phyloP scores from a whole-genome alignment of 2,113 vertebrate genomes.

The Nerophis ophidion region DNA sequence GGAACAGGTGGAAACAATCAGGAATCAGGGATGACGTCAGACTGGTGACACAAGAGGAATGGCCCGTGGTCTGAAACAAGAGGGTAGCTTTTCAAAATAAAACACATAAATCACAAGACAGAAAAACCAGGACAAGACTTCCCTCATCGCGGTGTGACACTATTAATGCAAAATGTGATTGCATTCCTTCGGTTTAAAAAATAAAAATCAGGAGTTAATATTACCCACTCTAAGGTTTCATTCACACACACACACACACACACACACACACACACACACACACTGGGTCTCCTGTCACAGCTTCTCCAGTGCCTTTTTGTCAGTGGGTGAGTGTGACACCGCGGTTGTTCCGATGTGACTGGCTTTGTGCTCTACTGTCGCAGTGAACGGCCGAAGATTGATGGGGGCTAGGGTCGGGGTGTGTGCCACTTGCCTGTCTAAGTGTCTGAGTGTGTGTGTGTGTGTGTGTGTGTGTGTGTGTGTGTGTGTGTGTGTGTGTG shows the following conservation, averaged over 20 bases:
- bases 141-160: too few species aligned
- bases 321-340: conserved; percentile 51
- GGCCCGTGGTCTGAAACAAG: too few species aligned
- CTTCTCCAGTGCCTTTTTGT: conserved; percentile 62
- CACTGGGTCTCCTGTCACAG: conserved; percentile 42
- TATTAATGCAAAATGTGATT: too few species aligned
- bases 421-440: conserved; percentile 13
- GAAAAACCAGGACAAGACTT: too few species aligned
- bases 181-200: too few species aligned
- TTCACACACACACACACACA: conserved; percentile 11
- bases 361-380: conserved; percentile 61
- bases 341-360: conserved; percentile 52
- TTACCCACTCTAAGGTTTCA: neutral
- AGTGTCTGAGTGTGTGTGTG: conserved; percentile 6
- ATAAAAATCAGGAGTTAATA: neutral
- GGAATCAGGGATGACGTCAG: too few species aligned
- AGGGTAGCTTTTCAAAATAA: too few species aligned
- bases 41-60: too few species aligned
- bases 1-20: too few species aligned
- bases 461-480: conserved; percentile 6
- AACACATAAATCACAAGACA: too few species aligned
- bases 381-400: conserved; percentile 53
- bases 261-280: conserved; percentile 5
- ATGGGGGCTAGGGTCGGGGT: conserved; percentile 35
- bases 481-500: conserved; percentile 7